These are phyloP conservation scores for Tachypleus tridentatus DNA, from an alignment of 1,140 invertebrate species.

Conservation along the genomic window DNA sequence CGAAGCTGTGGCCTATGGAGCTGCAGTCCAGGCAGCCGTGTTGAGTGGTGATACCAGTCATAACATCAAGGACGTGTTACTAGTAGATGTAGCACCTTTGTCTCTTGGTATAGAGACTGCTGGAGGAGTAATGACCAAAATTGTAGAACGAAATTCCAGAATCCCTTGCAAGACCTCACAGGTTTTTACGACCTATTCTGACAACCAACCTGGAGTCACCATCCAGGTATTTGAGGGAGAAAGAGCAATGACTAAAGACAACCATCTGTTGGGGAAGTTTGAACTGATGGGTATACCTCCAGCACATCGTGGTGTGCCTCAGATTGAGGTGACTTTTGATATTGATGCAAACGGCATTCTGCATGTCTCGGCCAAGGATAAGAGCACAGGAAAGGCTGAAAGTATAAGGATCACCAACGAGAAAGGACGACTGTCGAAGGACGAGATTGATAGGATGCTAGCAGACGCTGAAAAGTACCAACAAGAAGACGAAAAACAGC, in stretches of 20 bases:
- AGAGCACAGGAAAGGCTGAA: slow-evolving; percentile 81
- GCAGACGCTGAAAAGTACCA: slow-evolving; percentile 34
- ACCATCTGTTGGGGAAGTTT: slow-evolving; percentile 45
- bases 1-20: slow-evolving; percentile 47
- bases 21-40: slow-evolving; percentile 43
- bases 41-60: slow-evolving; percentile 31
- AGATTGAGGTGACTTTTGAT: slow-evolving; percentile 47
- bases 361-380: slow-evolving; percentile 40
- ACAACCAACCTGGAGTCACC: slow-evolving; percentile 86
- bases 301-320: slow-evolving; percentile 42
- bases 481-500: slow-evolving; percentile 32
- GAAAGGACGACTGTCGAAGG: slow-evolving; percentile 42
- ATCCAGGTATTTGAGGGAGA: slow-evolving; percentile 55
- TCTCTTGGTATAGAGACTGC: slow-evolving; percentile 47
- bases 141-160: slow-evolving; percentile 50
- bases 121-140: slow-evolving; percentile 51
- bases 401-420: slow-evolving; percentile 46
- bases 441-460: slow-evolving; percentile 48
- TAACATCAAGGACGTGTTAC: slow-evolving; percentile 31
- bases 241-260: slow-evolving; percentile 46
- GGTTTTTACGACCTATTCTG: slow-evolving; percentile 89
- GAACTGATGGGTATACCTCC: slow-evolving; percentile 44
- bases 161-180: slow-evolving; percentile 61
- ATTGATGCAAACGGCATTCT: slow-evolving; percentile 41
- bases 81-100: slow-evolving; percentile 33